Evolutionary conservation across 2,888 invertebrate genomes (phyloP), one percentile per base, ranked within the genome.

Genomic region (Orchestes rusci): DNA sequence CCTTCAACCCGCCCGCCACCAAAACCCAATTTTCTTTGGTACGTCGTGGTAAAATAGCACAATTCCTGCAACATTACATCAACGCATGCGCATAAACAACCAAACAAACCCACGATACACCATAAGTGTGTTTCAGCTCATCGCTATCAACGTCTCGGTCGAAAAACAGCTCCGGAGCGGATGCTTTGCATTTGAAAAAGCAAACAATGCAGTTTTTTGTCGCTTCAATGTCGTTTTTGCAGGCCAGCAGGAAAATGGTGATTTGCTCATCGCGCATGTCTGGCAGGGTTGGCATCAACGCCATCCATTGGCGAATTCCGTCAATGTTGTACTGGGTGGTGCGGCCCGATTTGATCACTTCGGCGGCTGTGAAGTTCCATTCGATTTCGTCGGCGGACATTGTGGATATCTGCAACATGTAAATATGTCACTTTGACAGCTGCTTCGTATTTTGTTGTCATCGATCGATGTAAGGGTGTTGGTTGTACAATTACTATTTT

Each of bases 211-310:
- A 82, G 4, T 59, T 65, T 59, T 76, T 76, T 1, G 76, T 75
- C 37, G 70, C 73, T 17, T 77, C 76, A 54, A 76, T 57, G 29
- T 78, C 70, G 43, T 73, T 77, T 48, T 77, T 73, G 62, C 82
- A 82, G 35, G 82, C 80, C 57, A 80, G 73, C 53, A 79, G 73
- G 59, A 83, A 83, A 31, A 80, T 63, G 19, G 77, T 72, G 41
- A 82, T 67, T 61, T 80, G 80, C 63, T 80, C 78, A 53, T 77
- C 73, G 20, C 73, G 73, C 56, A 66, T 45, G 16, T 48, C 36
- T 0, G 68, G 67, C 18, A 65, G 53, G 12, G 52, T 48, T n/a
- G 48, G 51, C 36, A 52, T 53, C 34, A 45, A 31, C 31, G 40
- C 35, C 23, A 61, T 42, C 63, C 64, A 67, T 50, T 54, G 44